Base-by-base conservation (phyloP, 1,140 invertebrate genomes). In the Papilio machaon region DNA sequence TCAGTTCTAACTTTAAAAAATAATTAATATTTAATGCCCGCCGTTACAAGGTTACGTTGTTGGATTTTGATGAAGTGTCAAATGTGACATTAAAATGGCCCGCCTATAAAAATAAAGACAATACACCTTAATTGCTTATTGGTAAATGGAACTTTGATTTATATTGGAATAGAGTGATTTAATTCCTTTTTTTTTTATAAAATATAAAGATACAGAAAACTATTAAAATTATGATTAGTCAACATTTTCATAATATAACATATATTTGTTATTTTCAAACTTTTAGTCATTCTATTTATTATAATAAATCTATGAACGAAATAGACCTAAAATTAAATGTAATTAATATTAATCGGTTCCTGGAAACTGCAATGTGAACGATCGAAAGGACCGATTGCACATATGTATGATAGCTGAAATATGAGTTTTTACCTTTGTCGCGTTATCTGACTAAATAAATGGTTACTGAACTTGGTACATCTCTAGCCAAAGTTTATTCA, bases 321-420 rank as follows among this genome's bases (percentile, higher is more conserved):
- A 47, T 73, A 79, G 19, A 83, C 84, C 83, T 84, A 83, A 84
- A 88, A 82, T 85, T 83, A 83, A 82, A 84, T 81, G 86, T 88
- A 85, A 87, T 88, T 89, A 84, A 88, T 87, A 90, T 89, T 89
- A 87, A 87, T 83, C 87, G 84, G 64, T 82, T 49, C 47, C 86
- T 86, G 84, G 83, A 80, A 86, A 89, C 85, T 87, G 85, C 86
- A 88, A 85, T 88, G 85, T 89, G 90, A 88, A 82, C 86, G 85
- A 90, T 91, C 90, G 86, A 86, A 85, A 84, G 89, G 87, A 85
- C 87, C 88, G 89, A 88, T 87, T 88, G 90, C 88, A 83, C 89
- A 91, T 76, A 86, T 90, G 90, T 94, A 92, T 91, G 91, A 89
- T 89, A 92, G 87, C 87, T 88, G 85, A 90, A 85, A 86, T 86